Percentiles rank a stretch among this genome's conserved stretches.
These are phyloP conservation scores for Oncorhynchus masou DNA, from an alignment of 2,113 vertebrate genomes.

Conservation along the genomic window DNA sequence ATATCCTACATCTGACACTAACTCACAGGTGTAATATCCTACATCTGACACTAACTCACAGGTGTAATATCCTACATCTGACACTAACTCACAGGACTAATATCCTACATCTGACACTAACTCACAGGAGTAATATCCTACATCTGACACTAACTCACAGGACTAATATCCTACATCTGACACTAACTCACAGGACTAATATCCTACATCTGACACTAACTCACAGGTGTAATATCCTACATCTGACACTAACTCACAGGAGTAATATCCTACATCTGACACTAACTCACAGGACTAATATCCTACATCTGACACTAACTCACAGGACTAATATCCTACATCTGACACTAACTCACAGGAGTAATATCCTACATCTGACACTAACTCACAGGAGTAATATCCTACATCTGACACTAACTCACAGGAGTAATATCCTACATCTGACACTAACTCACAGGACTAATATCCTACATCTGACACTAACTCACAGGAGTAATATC, in stretches of 20 bases:
- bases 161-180: not conserved
- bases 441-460: no score
- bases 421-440: no score
- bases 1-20: not conserved
- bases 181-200: not conserved
- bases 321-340: no score
- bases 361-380: no score
- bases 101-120: not conserved
- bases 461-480: no score
- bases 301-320: constrained; percentile 74
- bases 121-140: no score
- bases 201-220: not conserved
- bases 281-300: constrained; percentile 85
- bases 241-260: constrained; percentile 50
- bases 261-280: constrained; percentile 88
- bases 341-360: no score
- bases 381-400: no score
- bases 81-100: not conserved
- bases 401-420: no score
- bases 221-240: no score
- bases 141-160: constrained; percentile 42
- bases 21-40: no score
- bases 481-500: no score
- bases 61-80: not conserved
- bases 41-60: not conserved